Base-by-base conservation (phyloP, 2,888 invertebrate species). In the Sepiola atlantica region DNA sequence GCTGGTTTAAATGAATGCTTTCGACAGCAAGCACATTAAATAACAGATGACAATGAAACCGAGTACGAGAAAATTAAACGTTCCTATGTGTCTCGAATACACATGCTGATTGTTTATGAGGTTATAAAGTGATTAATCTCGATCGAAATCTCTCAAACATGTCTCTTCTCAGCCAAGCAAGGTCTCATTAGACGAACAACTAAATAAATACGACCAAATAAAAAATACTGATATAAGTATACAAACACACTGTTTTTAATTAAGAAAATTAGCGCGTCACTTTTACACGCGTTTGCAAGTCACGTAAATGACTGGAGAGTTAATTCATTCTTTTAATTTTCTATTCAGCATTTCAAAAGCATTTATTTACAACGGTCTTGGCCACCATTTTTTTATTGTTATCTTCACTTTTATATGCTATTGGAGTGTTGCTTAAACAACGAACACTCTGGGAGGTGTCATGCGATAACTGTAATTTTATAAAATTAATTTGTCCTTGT, bases 201-300 rank as follows among this genome's bases (percentile, higher is more conserved):
- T 77, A 77, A 77, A 77, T n/a, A 24, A 77, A 77, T 77, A n/a
- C n/a, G 16, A n/a, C 32, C n/a, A 10, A n/a, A 14, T 16, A 77
- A 14, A 32, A 77, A 1, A 32, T n/a, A 77, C 16, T n/a, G 8
- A 77, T 77, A 77, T 28, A 20, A 20, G 4, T 57, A 0, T 57
- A 57, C 24, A 61, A 77, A 77, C 28, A 12, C 28, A 77, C 10
- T n/a, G 77, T 4, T 77, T 77, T 77, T 77, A 77, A 77, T 77
- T 77, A 77, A 77, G 77, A 77, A 77, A 77, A 77, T 77, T n/a
- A 77, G n/a, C 77, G n/a, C 16, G 77, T 77, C 77, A 77, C 77
- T 77, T n/a, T 77, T 77, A n/a, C 16, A n/a, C n/a, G n/a, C 14
- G 77, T 16, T 77, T n/a, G n/a, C 77, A n/a, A 77, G 77, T 77